phyloP scores from a whole-genome alignment of 1,140 invertebrate species.

The Aphaenogaster ashmeadi region DNA sequence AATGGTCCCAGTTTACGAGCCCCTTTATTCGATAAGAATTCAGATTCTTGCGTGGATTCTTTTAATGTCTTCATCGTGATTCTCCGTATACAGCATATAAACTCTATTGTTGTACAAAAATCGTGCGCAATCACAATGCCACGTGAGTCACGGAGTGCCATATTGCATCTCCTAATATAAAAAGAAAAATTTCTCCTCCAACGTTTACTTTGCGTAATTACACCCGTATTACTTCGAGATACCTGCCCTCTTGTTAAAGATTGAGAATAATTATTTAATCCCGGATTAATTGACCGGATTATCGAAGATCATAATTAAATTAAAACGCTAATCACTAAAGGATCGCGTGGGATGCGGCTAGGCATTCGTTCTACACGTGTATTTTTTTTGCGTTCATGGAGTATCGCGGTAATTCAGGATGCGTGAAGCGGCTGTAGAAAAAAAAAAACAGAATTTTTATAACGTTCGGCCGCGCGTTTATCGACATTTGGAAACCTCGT shows the following conservation, averaged over 20 bases:
- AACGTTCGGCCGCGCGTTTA: constrained; percentile 37
- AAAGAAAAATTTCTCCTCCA: not conserved
- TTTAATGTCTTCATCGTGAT: constrained; percentile 60
- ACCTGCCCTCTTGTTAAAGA: constrained; percentile 59
- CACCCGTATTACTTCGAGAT: constrained; percentile 39
- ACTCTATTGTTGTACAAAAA: not conserved
- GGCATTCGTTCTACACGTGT: constrained; percentile 49
- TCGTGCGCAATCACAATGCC: not conserved
- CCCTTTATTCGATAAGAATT: constrained; percentile 46
- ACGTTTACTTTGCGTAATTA: constrained; percentile 5
- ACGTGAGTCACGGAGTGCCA: not conserved
- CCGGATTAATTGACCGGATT: constrained; percentile 56
- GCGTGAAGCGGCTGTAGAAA: constrained; percentile 5
- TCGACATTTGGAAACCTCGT: constrained; percentile 50
- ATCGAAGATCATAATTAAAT: constrained; percentile 73
- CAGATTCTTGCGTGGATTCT: constrained; percentile 7
- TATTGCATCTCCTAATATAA: not conserved
- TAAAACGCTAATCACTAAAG: constrained; percentile 63
- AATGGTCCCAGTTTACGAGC: constrained; percentile 55
- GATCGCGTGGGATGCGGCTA: not conserved
- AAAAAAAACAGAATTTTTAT: constrained; percentile 60
- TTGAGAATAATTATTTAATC: constrained; percentile 71
- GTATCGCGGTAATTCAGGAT: constrained; percentile 17
- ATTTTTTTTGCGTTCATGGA: not conserved
- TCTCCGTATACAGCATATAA: not conserved